These are phyloP conservation scores for Electrona antarctica DNA, from an alignment of 2,113 vertebrate genomes.

Conservation along the genomic window DNA sequence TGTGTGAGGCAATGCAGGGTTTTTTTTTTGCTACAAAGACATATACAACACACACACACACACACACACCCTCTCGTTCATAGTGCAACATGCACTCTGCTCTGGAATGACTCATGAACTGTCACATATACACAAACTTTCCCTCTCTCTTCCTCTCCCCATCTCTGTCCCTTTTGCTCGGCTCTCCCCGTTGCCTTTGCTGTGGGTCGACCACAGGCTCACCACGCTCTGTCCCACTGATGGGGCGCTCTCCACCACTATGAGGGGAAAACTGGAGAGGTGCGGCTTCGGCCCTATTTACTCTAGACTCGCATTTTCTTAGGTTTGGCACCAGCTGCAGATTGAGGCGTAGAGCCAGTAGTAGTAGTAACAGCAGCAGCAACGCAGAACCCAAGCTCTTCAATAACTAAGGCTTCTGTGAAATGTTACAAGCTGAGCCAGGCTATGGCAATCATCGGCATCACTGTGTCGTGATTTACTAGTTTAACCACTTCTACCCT, in stretches of 20 bases:
- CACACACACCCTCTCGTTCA: slow-evolving; percentile 2
- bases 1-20: too few relatives aligned
- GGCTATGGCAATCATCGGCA: background rate
- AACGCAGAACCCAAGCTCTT: slow-evolving; percentile 30
- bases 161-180: background rate
- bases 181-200: slow-evolving; percentile 49
- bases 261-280: slow-evolving; percentile 63
- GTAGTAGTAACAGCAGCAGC: slow-evolving; percentile 2
- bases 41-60: background rate
- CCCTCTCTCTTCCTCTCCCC: background rate
- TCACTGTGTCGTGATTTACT: too few relatives aligned
- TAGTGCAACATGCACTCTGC: too few relatives aligned
- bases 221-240: slow-evolving; percentile 60
- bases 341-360: slow-evolving; percentile 44
- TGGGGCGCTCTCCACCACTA: slow-evolving; percentile 62
- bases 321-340: slow-evolving; percentile 53
- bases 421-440: slow-evolving; percentile 29
- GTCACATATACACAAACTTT: background rate
- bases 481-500: too few relatives aligned
- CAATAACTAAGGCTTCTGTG: slow-evolving; percentile 43
- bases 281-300: slow-evolving; percentile 67
- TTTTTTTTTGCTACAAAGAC: background rate
- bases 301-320: slow-evolving; percentile 66
- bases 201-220: slow-evolving; percentile 69
- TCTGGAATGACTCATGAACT: too few relatives aligned